These are phyloP conservation scores for Ictalurus furcatus DNA, from an alignment of 2,113 vertebrate species.

Conservation along the genomic window DNA sequence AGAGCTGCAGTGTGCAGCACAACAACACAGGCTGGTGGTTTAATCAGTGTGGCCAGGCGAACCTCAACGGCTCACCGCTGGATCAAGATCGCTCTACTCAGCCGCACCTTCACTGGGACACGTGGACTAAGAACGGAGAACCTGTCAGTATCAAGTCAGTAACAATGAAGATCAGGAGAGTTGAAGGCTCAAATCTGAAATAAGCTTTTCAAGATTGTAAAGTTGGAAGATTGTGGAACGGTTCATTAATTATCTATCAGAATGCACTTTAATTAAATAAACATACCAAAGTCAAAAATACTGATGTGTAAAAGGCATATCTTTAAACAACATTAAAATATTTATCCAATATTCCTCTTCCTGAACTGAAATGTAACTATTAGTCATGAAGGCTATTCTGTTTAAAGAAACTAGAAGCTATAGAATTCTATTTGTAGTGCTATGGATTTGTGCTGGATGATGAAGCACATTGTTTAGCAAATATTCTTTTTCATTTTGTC, in stretches of 20 bases:
- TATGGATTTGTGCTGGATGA: background rate
- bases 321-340: background rate
- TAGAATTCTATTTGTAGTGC: background rate
- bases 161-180: conserved; percentile 88
- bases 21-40: conserved; percentile 90
- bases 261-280: conserved; percentile 1
- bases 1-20: conserved; percentile 82
- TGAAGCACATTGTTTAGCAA: background rate
- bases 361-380: background rate
- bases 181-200: conserved; percentile 43
- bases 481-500: background rate
- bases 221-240: background rate
- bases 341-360: background rate
- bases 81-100: conserved; percentile 69
- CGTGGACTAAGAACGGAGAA: conserved; percentile 78
- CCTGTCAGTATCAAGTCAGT: conserved; percentile 83
- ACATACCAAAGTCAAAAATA: background rate
- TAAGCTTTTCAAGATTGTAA: background rate
- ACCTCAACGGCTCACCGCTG: conserved; percentile 80
- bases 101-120: conserved; percentile 82
- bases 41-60: conserved; percentile 85
- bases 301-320: background rate
- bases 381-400: background rate
- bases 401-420: background rate
- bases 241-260: background rate